These are phyloP conservation scores for Parazoanthus swiftii DNA, from an alignment of 92 coral and sea anemone genomes.

Conservation along the genomic window DNA sequence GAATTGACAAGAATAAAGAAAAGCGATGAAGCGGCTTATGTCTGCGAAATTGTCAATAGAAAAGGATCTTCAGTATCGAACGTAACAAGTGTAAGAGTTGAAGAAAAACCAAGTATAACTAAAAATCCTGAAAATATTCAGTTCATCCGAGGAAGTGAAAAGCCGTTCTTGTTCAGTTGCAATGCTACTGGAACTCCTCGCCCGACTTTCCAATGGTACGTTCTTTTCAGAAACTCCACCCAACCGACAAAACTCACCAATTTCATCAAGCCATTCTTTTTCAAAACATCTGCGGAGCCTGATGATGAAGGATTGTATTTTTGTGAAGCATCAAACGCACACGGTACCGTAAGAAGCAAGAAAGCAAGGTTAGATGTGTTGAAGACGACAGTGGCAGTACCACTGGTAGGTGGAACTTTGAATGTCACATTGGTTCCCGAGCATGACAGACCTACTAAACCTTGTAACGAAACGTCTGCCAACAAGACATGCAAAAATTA, in stretches of 20 bases:
- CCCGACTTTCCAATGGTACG: conserved; percentile 56
- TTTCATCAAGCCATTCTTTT: conserved; percentile 9
- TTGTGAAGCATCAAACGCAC: conserved; percentile 47
- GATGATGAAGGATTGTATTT: conserved; percentile 46
- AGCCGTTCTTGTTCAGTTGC: conserved; percentile 36
- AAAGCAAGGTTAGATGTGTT: conserved; percentile 47
- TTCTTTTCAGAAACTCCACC: conserved; percentile 14
- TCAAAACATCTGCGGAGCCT: not conserved
- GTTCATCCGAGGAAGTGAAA: conserved; percentile 9
- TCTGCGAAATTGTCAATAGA: conserved; percentile 42
- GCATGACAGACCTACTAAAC: not conserved
- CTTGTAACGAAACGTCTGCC: not conserved
- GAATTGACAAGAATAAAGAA: conserved; percentile 13
- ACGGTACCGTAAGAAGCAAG: conserved; percentile 40
- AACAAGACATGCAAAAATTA: not conserved
- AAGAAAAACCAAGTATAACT: conserved; percentile 40
- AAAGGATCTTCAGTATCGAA: conserved; percentile 48
- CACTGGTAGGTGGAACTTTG: conserved; percentile 33
- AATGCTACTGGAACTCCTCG: conserved; percentile 52
- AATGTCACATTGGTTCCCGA: not conserved
- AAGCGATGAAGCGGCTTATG: conserved; percentile 48
- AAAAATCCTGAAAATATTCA: conserved; percentile 30
- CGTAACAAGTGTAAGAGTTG: conserved; percentile 51
- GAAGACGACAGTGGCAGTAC: conserved; percentile 32
- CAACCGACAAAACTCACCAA: conserved; percentile 11